A percentile compares a stretch with the other conserved stretches of the same genome.
Conservation (phyloP, 1,140 invertebrate species). For the Lasioglossum baleicum region DNA sequence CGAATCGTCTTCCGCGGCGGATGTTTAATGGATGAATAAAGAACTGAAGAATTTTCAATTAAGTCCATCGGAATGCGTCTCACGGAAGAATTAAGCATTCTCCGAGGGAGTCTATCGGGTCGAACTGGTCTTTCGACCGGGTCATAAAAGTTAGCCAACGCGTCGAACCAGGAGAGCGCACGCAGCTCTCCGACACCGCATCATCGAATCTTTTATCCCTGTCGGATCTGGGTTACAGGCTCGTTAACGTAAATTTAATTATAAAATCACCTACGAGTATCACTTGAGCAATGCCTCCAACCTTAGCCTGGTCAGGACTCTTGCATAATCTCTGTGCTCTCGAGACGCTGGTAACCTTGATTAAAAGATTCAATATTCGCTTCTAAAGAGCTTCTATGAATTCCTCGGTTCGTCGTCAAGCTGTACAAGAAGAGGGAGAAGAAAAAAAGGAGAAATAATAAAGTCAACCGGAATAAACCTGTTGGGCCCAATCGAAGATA, state of each 20-base stretch:
- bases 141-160: neutral
- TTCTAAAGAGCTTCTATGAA: no score
- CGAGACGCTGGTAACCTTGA: neutral
- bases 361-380: neutral
- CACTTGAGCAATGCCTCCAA: conserved; percentile 1
- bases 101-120: neutral
- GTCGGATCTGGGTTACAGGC: neutral
- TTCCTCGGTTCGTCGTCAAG: no score
- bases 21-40: neutral
- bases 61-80: neutral
- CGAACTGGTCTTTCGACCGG: neutral
- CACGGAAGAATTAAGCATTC: neutral
- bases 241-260: neutral
- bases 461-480: no score
- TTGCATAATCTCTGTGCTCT: neutral
- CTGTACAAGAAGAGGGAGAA: no score
- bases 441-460: no score
- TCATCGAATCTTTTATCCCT: neutral
- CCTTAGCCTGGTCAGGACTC: conserved; percentile 1
- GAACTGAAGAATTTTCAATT: neutral
- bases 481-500: no score
- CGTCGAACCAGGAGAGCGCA: neutral
- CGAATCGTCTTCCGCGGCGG: neutral
- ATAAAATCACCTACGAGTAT: neutral
- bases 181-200: neutral